Base-by-base conservation (phyloP, 2,888 invertebrate genomes). In the Chorisops tibialis region DNA sequence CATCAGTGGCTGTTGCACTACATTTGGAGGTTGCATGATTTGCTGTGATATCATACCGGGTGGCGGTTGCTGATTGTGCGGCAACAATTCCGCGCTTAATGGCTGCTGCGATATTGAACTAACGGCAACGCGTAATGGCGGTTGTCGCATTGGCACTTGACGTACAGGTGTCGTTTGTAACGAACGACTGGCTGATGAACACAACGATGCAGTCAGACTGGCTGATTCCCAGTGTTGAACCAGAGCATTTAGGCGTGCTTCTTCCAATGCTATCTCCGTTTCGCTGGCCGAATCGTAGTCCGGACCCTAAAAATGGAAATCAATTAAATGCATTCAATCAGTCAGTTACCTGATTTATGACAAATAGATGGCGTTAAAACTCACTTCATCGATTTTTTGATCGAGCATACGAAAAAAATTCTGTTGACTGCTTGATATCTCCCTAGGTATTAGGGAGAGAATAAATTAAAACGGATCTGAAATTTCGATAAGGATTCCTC, bases 401-500 rank as follows among this genome's bases (percentile, higher is more conserved):
- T 94, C 94, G 70, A 94, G 82, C 91, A 93, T 91, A 77, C 87
- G 89, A 82, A 95, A 95, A 81, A 95, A 95, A 75, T 94, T 92
- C 74, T 91, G 85, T 79, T 94, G 94, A 76, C 94, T 94, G 67
- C 86, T 85, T 65, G 93, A 93, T 75, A 91, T 86, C 82, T 92
- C 91, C 76, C 93, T 93, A 30, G 30, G 30, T 30, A 30, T 30
- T 30, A 30, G 30, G 30, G 30, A 30, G 85, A 54, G 85, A 85
- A 68, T 19, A 22, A 43, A 41, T 16, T 3, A 39, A 50, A 19
- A 41, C 41, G 16, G 16, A 41, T 41, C 41, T 14, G n/a, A 16
- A 6, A 4, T 41, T 14, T 41, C 11, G 41, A 2, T 4, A 3
- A 16, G n/a, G n/a, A 4, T 16, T 6, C 9, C 4, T 5, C 16